These are phyloP conservation scores for Psammodynastes pulverulentus DNA, from an alignment of 2,113 vertebrate genomes.

Conservation along the genomic window DNA sequence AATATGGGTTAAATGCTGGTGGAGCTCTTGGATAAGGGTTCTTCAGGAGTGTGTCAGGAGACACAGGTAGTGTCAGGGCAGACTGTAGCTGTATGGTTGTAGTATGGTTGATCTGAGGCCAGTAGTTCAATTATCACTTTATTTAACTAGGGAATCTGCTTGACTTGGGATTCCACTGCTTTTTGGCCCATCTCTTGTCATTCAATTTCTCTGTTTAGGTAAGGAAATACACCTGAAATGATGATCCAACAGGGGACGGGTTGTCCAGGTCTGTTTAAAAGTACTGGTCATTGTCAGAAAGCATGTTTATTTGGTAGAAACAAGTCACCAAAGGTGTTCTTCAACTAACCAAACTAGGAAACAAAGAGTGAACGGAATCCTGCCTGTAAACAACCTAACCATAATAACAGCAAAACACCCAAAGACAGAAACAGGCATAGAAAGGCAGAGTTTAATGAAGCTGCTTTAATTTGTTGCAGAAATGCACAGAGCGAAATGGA, in stretches of 20 bases:
- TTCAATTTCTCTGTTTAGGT: background rate
- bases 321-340: slow-evolving; percentile 3
- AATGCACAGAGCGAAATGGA: background rate
- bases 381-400: background rate
- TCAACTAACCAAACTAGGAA: slow-evolving; percentile 2
- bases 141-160: background rate
- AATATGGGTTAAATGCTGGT: background rate
- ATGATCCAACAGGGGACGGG: background rate
- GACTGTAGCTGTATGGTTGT: background rate
- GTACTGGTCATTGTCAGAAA: background rate
- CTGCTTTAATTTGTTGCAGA: background rate
- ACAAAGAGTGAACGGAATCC: background rate
- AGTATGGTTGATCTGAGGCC: background rate
- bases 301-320: background rate
- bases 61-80: background rate
- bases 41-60: background rate
- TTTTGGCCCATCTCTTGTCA: background rate
- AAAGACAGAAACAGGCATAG: background rate
- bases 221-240: background rate
- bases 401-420: background rate
- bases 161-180: background rate
- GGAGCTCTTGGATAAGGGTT: background rate
- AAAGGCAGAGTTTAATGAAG: background rate
- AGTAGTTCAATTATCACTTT: background rate
- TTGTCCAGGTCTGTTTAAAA: background rate